These are phyloP conservation scores for Leptestheria dahalacensis DNA, from an alignment of 1,140 invertebrate species.

Conservation along the genomic window DNA sequence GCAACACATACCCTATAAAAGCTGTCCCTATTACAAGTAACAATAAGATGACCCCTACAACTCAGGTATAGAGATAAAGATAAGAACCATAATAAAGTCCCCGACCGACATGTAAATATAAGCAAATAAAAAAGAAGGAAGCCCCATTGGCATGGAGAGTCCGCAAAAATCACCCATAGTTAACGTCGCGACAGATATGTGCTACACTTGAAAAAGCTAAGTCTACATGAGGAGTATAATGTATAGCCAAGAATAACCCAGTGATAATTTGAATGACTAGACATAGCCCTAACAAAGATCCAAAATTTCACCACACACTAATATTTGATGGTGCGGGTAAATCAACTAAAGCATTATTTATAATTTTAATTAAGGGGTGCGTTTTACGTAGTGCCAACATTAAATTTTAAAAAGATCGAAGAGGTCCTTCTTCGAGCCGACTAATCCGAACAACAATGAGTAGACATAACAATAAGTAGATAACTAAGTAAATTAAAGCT, in stretches of 20 bases:
- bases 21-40: conserved; percentile 44
- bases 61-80: conserved; percentile 34
- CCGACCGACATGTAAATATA: conserved; percentile 26
- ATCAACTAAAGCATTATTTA: conserved; percentile 20
- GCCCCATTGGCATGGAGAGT: conserved; percentile 35
- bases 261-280: conserved; percentile 42
- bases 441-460: conserved; percentile 18
- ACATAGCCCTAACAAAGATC: conserved; percentile 39
- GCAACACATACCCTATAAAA: conserved; percentile 51
- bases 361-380: conserved; percentile 21
- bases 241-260: conserved; percentile 41
- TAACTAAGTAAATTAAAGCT: conserved; percentile 13
- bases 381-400: conserved; percentile 19
- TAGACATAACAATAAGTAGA: conserved; percentile 18
- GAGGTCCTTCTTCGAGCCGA: conserved; percentile 11
- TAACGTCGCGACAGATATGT: conserved; percentile 26
- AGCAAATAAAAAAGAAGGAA: conserved; percentile 27
- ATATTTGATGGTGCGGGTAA: conserved; percentile 22
- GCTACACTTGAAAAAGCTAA: conserved; percentile 38
- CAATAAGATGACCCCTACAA: conserved; percentile 38
- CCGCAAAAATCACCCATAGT: conserved; percentile 35
- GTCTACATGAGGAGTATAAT: conserved; percentile 37
- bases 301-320: conserved; percentile 24
- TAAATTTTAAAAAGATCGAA: conserved; percentile 16
- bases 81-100: conserved; percentile 25